Evolutionary conservation across 2,888 invertebrate species (phyloP).

Genomic region (Bombylius major): DNA sequence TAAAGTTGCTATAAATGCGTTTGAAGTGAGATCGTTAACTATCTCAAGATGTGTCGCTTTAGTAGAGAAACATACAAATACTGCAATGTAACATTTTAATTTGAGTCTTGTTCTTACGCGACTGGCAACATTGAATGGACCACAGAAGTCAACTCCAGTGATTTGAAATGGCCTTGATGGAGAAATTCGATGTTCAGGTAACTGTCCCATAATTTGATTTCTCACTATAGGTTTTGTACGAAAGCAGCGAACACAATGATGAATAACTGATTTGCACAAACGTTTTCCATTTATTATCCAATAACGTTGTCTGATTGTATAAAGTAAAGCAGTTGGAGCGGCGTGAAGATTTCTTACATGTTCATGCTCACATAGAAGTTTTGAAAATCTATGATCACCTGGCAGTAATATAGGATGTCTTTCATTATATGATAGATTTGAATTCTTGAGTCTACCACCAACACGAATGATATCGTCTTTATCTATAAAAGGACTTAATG

Average conservation of each 20-base stretch:
- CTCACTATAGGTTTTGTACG: background rate
- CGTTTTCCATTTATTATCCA: background rate
- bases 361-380: background rate
- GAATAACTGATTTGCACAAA: background rate
- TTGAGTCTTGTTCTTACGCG: background rate
- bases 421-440: conserved; percentile 1
- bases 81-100: background rate
- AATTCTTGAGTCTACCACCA: conserved; percentile 3
- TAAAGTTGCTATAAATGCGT: conserved; percentile 5
- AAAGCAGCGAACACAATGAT: background rate
- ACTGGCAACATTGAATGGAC: background rate
- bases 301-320: background rate
- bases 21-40: conserved; percentile 3
- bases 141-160: conserved; percentile 3
- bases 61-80: conserved; percentile 2
- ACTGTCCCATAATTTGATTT: conserved; percentile 4
- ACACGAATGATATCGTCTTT: conserved; percentile 1
- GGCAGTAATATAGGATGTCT: conserved; percentile 9
- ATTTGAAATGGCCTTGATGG: conserved; percentile 5
- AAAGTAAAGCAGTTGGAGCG: background rate
- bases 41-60: conserved; percentile 2
- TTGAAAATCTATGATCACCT: conserved; percentile 1
- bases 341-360: conserved; percentile 3
- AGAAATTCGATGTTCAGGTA: conserved; percentile 4
- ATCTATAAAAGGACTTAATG: conserved; percentile 1